These are phyloP conservation scores for Galeopsomyia nigrocyanea DNA, from an alignment of 2,888 invertebrate species.

Conservation along the genomic window DNA sequence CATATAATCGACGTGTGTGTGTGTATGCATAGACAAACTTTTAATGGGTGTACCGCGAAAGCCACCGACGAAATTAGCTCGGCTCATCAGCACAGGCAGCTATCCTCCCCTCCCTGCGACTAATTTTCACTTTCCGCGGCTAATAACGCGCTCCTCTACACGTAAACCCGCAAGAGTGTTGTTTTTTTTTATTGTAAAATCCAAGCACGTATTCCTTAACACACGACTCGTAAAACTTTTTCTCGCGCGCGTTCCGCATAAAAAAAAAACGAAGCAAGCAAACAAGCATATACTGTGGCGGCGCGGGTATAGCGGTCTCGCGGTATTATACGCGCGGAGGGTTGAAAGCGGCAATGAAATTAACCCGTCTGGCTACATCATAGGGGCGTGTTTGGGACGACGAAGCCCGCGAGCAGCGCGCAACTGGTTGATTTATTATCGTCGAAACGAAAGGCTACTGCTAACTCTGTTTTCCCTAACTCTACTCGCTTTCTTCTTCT, in stretches of 20 bases:
- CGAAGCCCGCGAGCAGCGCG: constrained; percentile 54
- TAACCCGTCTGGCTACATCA: constrained; percentile 67
- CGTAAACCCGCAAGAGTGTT: constrained; percentile 2
- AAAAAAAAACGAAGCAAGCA: constrained; percentile 13
- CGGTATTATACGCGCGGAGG: constrained; percentile 24
- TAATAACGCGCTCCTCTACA: background rate
- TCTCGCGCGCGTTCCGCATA: constrained; percentile 8
- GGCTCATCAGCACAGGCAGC: too few species aligned
- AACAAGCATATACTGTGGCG: too few species aligned
- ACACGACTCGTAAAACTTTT: constrained; percentile 21
- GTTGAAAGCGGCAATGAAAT: constrained; percentile 59
- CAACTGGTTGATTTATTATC: constrained; percentile 68
- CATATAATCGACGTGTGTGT: too few species aligned
- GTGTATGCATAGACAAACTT: too few species aligned
- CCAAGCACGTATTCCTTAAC: constrained; percentile 29
- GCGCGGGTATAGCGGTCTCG: background rate
- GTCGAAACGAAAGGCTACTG: background rate
- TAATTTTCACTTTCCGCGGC: too few species aligned
- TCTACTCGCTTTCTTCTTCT: background rate
- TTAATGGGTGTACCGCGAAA: too few species aligned
- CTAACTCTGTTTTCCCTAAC: background rate
- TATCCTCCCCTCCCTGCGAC: too few species aligned
- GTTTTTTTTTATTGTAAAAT: constrained; percentile 5
- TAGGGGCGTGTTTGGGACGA: constrained; percentile 64
- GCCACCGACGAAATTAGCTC: too few species aligned